phyloP scores from a whole-genome alignment of 2,797 vertebrate genomes.

The Chelon auratus region DNA sequence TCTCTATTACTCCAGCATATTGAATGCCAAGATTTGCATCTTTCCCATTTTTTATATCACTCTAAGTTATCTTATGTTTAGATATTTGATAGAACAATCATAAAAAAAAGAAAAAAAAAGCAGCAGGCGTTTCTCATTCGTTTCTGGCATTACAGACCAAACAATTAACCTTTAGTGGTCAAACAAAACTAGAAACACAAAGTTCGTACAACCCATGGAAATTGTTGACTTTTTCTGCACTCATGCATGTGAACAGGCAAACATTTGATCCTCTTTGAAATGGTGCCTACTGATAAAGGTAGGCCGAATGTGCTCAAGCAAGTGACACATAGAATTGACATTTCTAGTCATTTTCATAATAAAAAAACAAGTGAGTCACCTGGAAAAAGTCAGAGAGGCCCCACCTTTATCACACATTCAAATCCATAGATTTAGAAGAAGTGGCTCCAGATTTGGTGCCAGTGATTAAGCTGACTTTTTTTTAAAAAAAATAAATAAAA shows the following conservation, averaged over 20 bases:
- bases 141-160: not conserved
- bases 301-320: not conserved
- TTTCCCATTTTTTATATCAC: not conserved
- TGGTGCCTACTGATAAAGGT: not conserved
- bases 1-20: not conserved
- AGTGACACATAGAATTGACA: not conserved
- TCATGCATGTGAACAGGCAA: not conserved
- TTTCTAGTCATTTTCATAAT: not conserved
- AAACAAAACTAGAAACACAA: not conserved
- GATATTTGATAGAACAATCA: not conserved
- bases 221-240: not conserved
- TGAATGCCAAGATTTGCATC: not conserved
- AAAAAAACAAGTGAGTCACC: not conserved
- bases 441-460: not conserved
- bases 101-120: not conserved
- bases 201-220: too few relatives aligned
- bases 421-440: not conserved
- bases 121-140: not conserved
- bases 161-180: not conserved
- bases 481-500: too few relatives aligned
- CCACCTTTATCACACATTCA: not conserved
- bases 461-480: not conserved
- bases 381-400: not conserved
- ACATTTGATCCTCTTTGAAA: not conserved
- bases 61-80: not conserved